phyloP scores from a whole-genome alignment of 2,113 vertebrate species.

The Perca fluviatilis region DNA sequence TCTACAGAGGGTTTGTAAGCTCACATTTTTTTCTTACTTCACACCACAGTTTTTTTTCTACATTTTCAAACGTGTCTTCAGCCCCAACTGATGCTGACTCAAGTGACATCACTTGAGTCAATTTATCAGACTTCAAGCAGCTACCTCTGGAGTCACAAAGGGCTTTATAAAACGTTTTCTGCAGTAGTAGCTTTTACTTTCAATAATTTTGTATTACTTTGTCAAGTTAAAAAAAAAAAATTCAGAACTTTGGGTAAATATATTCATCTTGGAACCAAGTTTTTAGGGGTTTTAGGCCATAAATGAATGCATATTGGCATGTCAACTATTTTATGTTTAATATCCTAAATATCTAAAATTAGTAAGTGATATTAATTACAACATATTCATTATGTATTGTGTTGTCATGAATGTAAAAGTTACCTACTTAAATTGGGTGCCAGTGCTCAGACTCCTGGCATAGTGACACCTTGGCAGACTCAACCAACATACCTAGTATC shows the following conservation, averaged over 20 bases:
- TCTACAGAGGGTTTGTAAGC: neutral
- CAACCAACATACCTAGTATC: neutral
- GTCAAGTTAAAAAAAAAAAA: too few relatives aligned
- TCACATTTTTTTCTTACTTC: neutral
- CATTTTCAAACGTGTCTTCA: too few relatives aligned
- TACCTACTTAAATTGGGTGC: neutral
- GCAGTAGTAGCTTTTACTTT: neutral
- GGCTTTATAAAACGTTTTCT: neutral
- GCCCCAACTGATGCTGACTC: too few relatives aligned
- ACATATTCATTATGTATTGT: neutral
- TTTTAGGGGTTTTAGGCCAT: neutral
- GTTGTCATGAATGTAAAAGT: neutral
- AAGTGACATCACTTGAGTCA: too few relatives aligned
- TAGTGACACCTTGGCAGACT: neutral
- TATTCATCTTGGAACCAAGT: neutral
- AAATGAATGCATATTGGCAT: too few relatives aligned
- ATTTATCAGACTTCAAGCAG: too few relatives aligned
- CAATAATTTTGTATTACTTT: too few relatives aligned
- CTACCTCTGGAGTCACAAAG: neutral
- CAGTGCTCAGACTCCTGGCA: neutral
- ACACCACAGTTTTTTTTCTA: neutral
- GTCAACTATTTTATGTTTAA: neutral
- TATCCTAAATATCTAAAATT: neutral
- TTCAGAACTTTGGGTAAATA: neutral
- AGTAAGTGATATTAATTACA: neutral